phyloP scores from a whole-genome alignment of 2,888 invertebrate species.

The Cacoxenus indagator region DNA sequence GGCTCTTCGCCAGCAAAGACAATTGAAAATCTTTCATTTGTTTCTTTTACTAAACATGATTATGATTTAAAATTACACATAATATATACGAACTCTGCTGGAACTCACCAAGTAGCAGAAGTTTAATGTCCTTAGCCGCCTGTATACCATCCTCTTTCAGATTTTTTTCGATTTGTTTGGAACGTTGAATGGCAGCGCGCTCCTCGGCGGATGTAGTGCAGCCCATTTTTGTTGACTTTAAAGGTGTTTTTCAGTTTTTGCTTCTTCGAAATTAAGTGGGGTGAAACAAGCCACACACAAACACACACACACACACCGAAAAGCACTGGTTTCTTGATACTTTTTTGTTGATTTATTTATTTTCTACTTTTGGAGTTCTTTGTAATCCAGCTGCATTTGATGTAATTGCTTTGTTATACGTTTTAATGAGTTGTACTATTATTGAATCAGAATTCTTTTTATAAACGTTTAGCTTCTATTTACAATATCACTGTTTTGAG shows the following conservation, averaged over 20 bases:
- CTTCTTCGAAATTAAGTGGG: constrained; percentile 27
- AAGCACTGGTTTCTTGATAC: constrained; percentile 38
- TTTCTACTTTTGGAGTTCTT: constrained; percentile 23
- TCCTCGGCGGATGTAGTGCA: constrained; percentile 99
- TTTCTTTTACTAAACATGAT: too few species aligned
- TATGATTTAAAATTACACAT: constrained; percentile 14
- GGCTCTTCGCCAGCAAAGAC: too few species aligned
- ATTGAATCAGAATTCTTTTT: too few species aligned
- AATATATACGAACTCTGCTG: too few species aligned
- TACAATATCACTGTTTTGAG: too few species aligned
- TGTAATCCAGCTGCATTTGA: too few species aligned
- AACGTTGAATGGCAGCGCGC: constrained; percentile 96
- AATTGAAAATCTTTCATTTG: too few species aligned
- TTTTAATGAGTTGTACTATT: background rate
- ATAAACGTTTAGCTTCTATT: too few species aligned
- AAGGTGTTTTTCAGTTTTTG: constrained; percentile 28
- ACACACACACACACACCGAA: too few species aligned
- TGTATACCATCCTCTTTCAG: constrained; percentile 98
- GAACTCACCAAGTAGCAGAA: constrained; percentile 91
- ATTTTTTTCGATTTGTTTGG: constrained; percentile 97
- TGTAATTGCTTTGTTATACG: background rate
- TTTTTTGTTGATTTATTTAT: constrained; percentile 30
- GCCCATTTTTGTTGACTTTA: constrained; percentile 80
- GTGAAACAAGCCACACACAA: constrained; percentile 33
- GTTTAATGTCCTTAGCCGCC: constrained; percentile 99